Conservation (phyloP, 2,797 vertebrate species). For the Chelmon rostratus region DNA sequence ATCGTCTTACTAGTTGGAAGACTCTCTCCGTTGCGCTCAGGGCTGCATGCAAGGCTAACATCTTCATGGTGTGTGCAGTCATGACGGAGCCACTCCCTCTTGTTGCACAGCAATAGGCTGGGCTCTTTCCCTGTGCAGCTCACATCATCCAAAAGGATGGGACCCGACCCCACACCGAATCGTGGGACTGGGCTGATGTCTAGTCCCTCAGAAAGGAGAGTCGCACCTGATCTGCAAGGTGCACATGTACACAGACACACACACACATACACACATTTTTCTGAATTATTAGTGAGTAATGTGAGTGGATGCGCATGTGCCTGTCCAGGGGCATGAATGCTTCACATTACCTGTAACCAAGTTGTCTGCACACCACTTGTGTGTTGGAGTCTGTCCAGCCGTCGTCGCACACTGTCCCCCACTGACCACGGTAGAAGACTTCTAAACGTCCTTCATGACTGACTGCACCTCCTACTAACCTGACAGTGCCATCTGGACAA, state of each 20-base stretch:
- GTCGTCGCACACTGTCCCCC: conserved; percentile 95
- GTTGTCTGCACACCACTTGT: conserved; percentile 91
- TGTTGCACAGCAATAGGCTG: conserved; percentile 88
- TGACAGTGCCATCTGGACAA: conserved; percentile 89
- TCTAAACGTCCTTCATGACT: conserved; percentile 92
- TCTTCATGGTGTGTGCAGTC: conserved; percentile 94
- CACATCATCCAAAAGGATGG: conserved; percentile 94
- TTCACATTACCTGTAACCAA: conserved; percentile 93
- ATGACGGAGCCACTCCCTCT: conserved; percentile 90
- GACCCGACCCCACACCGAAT: conserved; percentile 83
- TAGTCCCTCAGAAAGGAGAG: conserved; percentile 66
- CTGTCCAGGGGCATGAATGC: background rate
- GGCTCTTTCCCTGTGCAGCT: conserved; percentile 93
- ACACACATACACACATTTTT: background rate
- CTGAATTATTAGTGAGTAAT: background rate
- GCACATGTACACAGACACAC: conserved; percentile 18
- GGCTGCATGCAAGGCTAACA: conserved; percentile 88
- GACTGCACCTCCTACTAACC: conserved; percentile 87
- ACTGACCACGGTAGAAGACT: conserved; percentile 90
- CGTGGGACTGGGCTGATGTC: conserved; percentile 62
- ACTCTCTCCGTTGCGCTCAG: conserved; percentile 80
- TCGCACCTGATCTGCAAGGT: conserved; percentile 87
- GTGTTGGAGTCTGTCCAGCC: conserved; percentile 94
- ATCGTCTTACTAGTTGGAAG: conserved; percentile 85
- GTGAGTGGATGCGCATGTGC: background rate